Conservation (phyloP, 2,888 invertebrate species). For the Volucella inflata region DNA sequence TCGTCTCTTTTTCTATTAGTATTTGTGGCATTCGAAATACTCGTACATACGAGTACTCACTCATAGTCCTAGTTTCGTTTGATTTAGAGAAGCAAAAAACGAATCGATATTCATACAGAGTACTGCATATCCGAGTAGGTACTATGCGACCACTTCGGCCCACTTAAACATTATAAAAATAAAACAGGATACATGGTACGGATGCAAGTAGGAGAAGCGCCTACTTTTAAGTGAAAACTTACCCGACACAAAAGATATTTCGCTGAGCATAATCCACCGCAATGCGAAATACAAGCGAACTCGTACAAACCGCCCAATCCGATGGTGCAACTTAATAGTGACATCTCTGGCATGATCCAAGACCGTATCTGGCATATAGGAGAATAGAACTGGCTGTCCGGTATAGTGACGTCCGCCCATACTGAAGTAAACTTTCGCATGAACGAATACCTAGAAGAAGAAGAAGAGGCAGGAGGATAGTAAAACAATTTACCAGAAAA, state of each 20-base stretch:
- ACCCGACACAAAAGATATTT: conserved; percentile 93
- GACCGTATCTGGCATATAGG: conserved; percentile 89
- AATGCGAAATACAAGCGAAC: conserved; percentile 91
- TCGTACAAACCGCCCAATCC: conserved; percentile 90
- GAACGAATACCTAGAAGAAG: conserved; percentile 88
- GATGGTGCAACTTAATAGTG: conserved; percentile 90
- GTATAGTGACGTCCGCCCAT: conserved; percentile 89
- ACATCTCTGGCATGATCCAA: conserved; percentile 92
- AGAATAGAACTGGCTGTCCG: conserved; percentile 89
- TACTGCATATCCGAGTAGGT: no score
- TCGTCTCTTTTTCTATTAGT: conserved; percentile 18
- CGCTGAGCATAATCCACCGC: conserved; percentile 93
- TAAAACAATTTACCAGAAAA: conserved; percentile 44
- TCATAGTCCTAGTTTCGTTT: conserved; percentile 28
- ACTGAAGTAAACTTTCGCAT: conserved; percentile 90
- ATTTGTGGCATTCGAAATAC: no score
- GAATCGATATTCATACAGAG: no score
- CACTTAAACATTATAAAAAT: background rate
- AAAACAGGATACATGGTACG: conserved; percentile 25
- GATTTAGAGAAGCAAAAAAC: conserved; percentile 35
- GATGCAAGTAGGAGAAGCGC: no score
- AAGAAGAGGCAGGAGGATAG: conserved; percentile 42
- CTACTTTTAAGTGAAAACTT: conserved; percentile 77
- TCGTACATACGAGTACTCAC: no score
- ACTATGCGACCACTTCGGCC: conserved; percentile 3